Evolutionary conservation across 2,888 invertebrate species (phyloP), one percentile per base, ranked within the genome.

Genomic region (Drosophila greeni): DNA sequence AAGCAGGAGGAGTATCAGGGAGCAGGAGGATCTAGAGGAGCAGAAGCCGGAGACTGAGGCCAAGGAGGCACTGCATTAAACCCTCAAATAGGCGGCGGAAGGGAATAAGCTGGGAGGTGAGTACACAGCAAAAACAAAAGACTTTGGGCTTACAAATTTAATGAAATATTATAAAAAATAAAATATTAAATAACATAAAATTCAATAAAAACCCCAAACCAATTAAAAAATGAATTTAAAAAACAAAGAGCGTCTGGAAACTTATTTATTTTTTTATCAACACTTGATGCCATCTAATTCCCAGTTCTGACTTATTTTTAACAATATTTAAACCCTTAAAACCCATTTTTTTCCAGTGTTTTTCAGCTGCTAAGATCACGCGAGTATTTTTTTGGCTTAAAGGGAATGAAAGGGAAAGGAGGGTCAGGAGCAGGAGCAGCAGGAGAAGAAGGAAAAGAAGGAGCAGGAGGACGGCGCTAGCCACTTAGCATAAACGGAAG

Each of bases 401-500:
- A 55, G 42, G 55, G 8, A 45, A 29, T 16, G 58, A 26, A n/a
- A n/a, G n/a, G n/a, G n/a, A n/a, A n/a, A n/a, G n/a, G n/a, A n/a
- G n/a, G 29, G 37, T 39, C 16, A 29, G 24, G 9, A 8, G 26
- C 37, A n/a, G 42, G 14, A 24, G 16, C 7, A 11, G 12, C 3
- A 40, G 33, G 3, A 7, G 23, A 33, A 26, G 42, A 2, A 18
- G 26, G 14, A 47, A 39, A 39, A 57, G 16, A 61, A 37, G 49
- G 39, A 62, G 29, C 34, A n/a, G n/a, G n/a, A n/a, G n/a, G 59
- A 59, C 82, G 82, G 83, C 82, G 82, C 82, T 82, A 81, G 74
- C 79, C 82, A 82, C 81, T 81, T 79, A 79, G 82, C 82, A 83
- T 81, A 81, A 81, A 75, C 76, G 77, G 70, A 66, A 66, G 62